Percentiles rank a stretch among this genome's conserved stretches.
phyloP scores from a whole-genome alignment of 2,797 vertebrate species.

The Phrynocephalus vlangalii region DNA sequence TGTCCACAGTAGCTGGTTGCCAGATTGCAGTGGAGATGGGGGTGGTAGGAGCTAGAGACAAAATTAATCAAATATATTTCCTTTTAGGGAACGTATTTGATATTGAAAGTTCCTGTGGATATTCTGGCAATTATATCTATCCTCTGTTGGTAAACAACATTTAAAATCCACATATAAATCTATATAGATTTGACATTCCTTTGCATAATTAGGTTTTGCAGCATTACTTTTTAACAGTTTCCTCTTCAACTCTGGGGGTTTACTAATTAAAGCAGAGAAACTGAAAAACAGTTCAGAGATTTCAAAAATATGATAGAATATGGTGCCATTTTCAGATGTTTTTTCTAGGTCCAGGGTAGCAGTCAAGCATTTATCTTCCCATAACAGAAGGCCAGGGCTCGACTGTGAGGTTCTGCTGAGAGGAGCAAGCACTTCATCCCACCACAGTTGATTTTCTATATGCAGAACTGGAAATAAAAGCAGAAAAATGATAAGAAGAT shows the following conservation, averaged over 20 bases:
- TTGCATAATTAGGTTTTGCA: slow-evolving; percentile 26
- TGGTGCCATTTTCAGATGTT: neutral
- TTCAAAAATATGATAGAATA: neutral
- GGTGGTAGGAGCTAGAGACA: neutral
- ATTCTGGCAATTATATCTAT: slow-evolving; percentile 10
- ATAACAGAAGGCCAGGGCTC: neutral
- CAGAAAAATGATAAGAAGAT: neutral
- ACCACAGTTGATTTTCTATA: neutral
- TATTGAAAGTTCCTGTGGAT: neutral
- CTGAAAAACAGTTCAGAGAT: slow-evolving; percentile 7
- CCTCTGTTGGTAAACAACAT: slow-evolving; percentile 26
- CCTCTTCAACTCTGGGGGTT: neutral
- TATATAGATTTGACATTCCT: slow-evolving; percentile 8
- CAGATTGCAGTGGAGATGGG: neutral
- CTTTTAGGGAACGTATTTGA: neutral
- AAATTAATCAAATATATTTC: neutral
- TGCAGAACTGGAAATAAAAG: neutral
- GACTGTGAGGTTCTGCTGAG: neutral
- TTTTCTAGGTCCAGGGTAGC: neutral
- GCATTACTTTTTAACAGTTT: slow-evolving; percentile 7
- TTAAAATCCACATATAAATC: slow-evolving; percentile 14
- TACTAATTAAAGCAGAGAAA: slow-evolving; percentile 30
- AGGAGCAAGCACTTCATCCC: neutral
- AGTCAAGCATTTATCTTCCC: neutral
- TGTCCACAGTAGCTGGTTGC: neutral